A percentile compares a stretch with the other conserved stretches of the same genome.
These are phyloP conservation scores for Apamea sordens DNA, from an alignment of 2,888 invertebrate species.

Conservation along the genomic window DNA sequence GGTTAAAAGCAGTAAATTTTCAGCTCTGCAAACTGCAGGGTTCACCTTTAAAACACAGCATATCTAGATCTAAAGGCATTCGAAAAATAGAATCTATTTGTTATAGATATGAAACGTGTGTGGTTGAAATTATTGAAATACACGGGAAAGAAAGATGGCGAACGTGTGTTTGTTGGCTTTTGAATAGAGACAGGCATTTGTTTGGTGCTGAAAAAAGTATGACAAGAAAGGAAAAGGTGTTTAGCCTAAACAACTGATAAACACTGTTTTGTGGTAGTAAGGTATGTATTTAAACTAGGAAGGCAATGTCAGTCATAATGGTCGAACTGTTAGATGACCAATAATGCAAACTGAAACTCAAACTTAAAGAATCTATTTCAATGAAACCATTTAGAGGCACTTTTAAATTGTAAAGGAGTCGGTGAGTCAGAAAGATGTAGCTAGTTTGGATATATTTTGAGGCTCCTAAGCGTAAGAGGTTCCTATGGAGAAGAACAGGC, in stretches of 20 bases:
- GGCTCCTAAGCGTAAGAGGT: not conserved
- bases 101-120: constrained; percentile 29
- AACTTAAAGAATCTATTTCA: not conserved
- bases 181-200: not conserved
- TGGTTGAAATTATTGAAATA: constrained; percentile 13
- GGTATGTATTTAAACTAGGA: not conserved
- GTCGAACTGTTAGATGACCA: not conserved
- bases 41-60: not conserved
- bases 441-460: too few relatives aligned
- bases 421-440: not conserved
- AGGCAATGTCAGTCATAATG: not conserved
- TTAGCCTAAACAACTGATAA: too few relatives aligned
- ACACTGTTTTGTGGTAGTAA: too few relatives aligned
- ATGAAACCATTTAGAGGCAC: too few relatives aligned
- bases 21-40: not conserved
- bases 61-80: not conserved
- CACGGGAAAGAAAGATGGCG: not conserved
- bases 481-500: not conserved
- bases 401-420: not conserved
- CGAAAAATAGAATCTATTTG: constrained; percentile 75
- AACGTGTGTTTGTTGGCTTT: not conserved
- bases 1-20: not conserved
- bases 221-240: too few relatives aligned
- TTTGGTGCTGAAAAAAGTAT: not conserved
- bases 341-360: not conserved